Evolutionary conservation across 2,888 invertebrate species (phyloP), one percentile per base, ranked within the genome.

Genomic region (Tenthredo scrophulariae): DNA sequence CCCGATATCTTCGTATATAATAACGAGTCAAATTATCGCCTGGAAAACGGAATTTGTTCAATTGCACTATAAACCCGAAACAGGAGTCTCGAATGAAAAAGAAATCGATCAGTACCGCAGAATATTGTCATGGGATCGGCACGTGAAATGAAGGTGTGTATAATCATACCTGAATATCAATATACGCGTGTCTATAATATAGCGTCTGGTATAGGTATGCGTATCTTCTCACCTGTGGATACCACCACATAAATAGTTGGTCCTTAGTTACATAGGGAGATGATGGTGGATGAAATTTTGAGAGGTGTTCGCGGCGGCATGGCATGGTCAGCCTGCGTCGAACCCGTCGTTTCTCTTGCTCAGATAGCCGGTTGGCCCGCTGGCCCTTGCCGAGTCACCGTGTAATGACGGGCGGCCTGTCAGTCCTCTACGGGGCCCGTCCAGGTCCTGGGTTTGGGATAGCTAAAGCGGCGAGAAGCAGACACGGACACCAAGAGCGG

Each of bases 361-460:
- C 50, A 5, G 74, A 67, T 50, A 33, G 58, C 62, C 80, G 80
- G 58, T 62, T 62, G 70, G 67, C 46, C 50, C 18, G 46, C 43
- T 67, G 83, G 83, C 65, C 77, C 75, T 50, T 67, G 85, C 72
- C 84, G 90, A 93, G 93, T 93, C 93, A 93, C 91, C 92, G 90
- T 92, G 93, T 93, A 93, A 93, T 93, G 92, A 92, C 91, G 93
- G 90, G 90, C 91, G 90, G 91, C 90, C 90, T 92, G 92, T 91
- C 91, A 90, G 90, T 88, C 88, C 88, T 88, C 89, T 37, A 37
- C 22, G 26, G 67, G 89, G 87, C 86, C 87, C 88, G 86, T 85
- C 85, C 89, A 89, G 88, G 87, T 89, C 88, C 88, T 87, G 89
- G 87, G 89, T 89, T 88, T 88, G 89, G 88, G 86, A 86, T 88